Base-by-base conservation (phyloP, 2,888 invertebrate species). In the Rhodophaea formosa region DNA sequence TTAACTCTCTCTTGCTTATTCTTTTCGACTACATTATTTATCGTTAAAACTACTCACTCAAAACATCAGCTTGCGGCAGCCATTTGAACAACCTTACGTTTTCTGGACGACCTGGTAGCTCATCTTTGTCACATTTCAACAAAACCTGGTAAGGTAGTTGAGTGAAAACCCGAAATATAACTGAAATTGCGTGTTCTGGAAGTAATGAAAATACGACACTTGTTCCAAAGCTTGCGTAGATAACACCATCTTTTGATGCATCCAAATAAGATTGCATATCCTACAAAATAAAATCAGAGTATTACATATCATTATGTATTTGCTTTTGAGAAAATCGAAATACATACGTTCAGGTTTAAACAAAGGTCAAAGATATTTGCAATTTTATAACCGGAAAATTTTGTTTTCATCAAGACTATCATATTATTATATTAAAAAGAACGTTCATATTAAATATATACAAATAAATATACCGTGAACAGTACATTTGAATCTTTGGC, bases 61-160 rank as follows among this genome's bases (percentile, higher is more conserved):
- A 58, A 8, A 76, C 30, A 46, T 62, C 65, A 1, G 59, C 47
- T 30, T 65, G 63, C 12, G 64, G 64, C 14, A 72, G 59, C 72
- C 72, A 76, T 53, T 73, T 70, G 3, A 65, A 61, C 45, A 70
- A 68, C 59, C 55, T 68, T 1, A 75, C 65, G 53, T 76, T 88
- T 17, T 67, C 59, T 0, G 84, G 74, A 12, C 67, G 47, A 29
- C 62, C 64, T 1, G 69, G 71, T 58, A 82, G 67, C 30, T 60
- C 60, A 7, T 80, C 77, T 3, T 66, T 67, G 59, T 83, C 80
- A 79, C 80, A 86, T 66, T 88, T 90, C 81, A 81, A 88, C 3
- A 90, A 53, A 1, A 91, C 77, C 43, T 80, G 70, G 59, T 86
- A 88, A 0, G 83, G 82, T 15, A 89, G 60, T 29, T 73, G 63